These are phyloP conservation scores for Bothrops jararaca DNA, from an alignment of 2,113 vertebrate genomes.

Conservation along the genomic window DNA sequence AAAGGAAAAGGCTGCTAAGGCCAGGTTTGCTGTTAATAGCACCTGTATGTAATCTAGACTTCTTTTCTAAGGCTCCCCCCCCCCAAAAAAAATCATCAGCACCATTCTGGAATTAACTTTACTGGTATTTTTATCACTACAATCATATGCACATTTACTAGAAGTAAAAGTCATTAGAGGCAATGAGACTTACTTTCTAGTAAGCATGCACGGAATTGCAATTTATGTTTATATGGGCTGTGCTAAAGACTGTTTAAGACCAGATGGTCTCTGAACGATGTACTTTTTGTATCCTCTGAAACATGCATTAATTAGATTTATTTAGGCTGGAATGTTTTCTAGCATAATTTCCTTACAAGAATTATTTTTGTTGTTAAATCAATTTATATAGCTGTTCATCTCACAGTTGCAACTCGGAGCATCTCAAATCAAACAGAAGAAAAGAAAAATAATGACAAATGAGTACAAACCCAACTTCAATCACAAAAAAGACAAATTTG, in stretches of 20 bases:
- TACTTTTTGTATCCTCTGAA: not conserved
- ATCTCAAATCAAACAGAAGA: not conserved
- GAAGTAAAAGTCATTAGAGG: not conserved
- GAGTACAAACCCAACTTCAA: not conserved
- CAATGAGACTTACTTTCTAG: not conserved
- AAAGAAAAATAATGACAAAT: not conserved
- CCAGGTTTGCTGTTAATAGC: slow-evolving; percentile 25
- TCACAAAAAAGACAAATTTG: not conserved
- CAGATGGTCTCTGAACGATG: not conserved
- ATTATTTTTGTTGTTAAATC: not conserved
- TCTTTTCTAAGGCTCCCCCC: not conserved
- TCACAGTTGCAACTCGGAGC: not conserved
- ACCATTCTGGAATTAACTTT: not conserved
- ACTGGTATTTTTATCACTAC: not conserved
- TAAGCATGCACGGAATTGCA: not conserved
- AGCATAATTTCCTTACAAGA: not conserved
- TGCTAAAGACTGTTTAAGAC: not conserved
- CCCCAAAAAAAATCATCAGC: not conserved
- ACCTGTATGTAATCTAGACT: not conserved
- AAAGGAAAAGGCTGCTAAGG: slow-evolving; percentile 39
- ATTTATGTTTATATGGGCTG: not conserved
- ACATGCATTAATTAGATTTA: slow-evolving; percentile 4
- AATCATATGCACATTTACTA: not conserved
- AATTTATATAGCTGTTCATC: not conserved
- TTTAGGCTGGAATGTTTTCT: not conserved